These are phyloP conservation scores for Scaptodrosophila lebanonensis DNA, from an alignment of 1,140 invertebrate species.

Conservation along the genomic window DNA sequence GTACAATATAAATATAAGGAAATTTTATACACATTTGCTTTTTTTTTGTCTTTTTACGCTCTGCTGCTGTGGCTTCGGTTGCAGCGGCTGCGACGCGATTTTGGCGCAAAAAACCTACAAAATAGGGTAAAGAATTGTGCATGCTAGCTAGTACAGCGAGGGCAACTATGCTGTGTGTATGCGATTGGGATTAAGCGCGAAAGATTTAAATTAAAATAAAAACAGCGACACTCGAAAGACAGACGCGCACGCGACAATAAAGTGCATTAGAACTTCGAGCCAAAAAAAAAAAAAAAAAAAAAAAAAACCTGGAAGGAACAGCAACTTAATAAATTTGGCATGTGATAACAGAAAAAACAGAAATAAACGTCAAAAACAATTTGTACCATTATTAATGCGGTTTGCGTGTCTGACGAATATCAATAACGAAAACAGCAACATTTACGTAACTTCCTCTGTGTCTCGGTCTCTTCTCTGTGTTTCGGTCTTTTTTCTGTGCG, in stretches of 20 bases:
- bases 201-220: neutral
- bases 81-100: constrained; percentile 15
- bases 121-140: constrained; percentile 67
- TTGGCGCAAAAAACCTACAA: constrained; percentile 57
- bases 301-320: constrained; percentile 8
- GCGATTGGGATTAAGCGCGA: neutral
- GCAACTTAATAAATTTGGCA: too few relatives aligned
- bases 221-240: constrained; percentile 1
- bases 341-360: too few relatives aligned
- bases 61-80: constrained; percentile 20
- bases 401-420: too few relatives aligned
- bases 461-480: too few relatives aligned
- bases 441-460: too few relatives aligned
- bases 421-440: too few relatives aligned
- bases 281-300: neutral
- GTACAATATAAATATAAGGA: constrained; percentile 51
- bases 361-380: too few relatives aligned
- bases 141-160: constrained; percentile 62
- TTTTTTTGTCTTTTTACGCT: neutral
- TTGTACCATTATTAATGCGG: too few relatives aligned
- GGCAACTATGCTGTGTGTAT: constrained; percentile 43
- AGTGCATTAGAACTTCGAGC: neutral
- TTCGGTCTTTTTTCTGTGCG: too few relatives aligned
- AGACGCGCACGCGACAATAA: constrained; percentile 47
- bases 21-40: constrained; percentile 28